Evolutionary conservation across 2,888 invertebrate genomes (phyloP).

Genomic region (Drosophila subquinaria): DNA sequence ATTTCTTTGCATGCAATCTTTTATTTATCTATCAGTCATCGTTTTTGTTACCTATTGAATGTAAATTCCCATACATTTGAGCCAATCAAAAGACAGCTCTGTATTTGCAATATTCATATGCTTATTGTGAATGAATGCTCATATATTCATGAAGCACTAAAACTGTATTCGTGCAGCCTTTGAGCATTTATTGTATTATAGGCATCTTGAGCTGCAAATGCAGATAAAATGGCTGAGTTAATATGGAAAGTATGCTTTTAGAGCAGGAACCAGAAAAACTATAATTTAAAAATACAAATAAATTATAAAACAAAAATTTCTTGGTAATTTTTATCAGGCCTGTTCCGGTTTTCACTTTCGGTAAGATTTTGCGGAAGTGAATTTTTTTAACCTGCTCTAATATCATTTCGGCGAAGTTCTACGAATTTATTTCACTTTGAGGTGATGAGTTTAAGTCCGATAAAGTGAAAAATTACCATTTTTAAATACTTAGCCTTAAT

Average conservation of each 20-base stretch:
- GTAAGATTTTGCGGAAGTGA: too few species aligned
- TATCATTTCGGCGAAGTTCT: too few species aligned
- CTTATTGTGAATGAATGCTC: conserved; percentile 26
- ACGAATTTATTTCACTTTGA: too few species aligned
- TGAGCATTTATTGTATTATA: conserved; percentile 1
- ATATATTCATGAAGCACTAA: neutral
- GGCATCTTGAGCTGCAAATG: neutral
- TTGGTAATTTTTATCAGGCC: too few species aligned
- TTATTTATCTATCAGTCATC: conserved; percentile 14
- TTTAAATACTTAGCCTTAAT: too few species aligned
- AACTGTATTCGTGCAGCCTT: conserved; percentile 11
- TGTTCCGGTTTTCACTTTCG: too few species aligned
- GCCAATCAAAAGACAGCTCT: conserved; percentile 1
- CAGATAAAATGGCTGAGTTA: neutral
- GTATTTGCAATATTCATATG: conserved; percentile 32
- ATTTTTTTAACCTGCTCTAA: too few species aligned
- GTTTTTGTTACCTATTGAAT: conserved; percentile 31
- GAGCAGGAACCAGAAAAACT: too few species aligned
- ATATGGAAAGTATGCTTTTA: neutral
- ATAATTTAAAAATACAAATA: neutral
- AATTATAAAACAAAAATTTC: too few species aligned
- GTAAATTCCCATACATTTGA: neutral
- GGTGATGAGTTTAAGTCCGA: too few species aligned
- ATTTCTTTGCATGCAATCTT: conserved; percentile 22
- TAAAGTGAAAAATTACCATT: too few species aligned